Evolutionary conservation across 1,140 invertebrate genomes (phyloP), one percentile per base, ranked within the genome.

Genomic region (Drosophila takahashii): DNA sequence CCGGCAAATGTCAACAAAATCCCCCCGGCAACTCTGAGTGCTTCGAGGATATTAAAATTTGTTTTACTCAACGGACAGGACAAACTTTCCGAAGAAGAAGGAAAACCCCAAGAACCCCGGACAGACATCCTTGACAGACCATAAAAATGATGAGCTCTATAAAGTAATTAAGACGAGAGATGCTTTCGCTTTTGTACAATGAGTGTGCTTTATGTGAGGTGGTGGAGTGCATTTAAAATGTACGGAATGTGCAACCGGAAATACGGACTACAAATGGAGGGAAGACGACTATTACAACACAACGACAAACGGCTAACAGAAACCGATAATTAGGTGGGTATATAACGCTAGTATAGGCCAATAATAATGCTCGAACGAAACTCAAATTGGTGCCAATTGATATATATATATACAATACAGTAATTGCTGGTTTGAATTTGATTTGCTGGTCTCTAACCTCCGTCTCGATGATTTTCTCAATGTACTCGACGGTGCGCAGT

Each of bases 401-500:
- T 73, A 65, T 45, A 57, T 54, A 57, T 54, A 8, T 32, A 8
- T 32, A 32, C 29, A 57, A 44, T 81, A 81, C 54, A 36, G 44
- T 67, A 41, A 58, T 67, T 50, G 56, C 47, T 64, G 52, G 60
- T 74, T 83, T 67, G 52, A 57, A 78, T 51, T 58, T 45, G 27
- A 39, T 66, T 75, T 59, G 52, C 44, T 73, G 59, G 42, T 22
- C 52, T 50, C 90, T 92, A 97, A 98, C 97, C 97, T 98, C 97
- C 95, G 96, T 97, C 93, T 98, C 97, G 93, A 98, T 97, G 92
- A 97, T 95, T 95, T 98, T 98, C 94, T 98, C 97, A 93, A 97
- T 96, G 94, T 97, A 96, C 94, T 98, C 96, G 92, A 98, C 95
- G 60, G 97, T 98, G 93, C 96, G 94, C 78, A 98, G 95, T 93